Evolutionary conservation across 2,888 invertebrate genomes (phyloP).

Genomic region (Zaprionus bogoriensis): DNA sequence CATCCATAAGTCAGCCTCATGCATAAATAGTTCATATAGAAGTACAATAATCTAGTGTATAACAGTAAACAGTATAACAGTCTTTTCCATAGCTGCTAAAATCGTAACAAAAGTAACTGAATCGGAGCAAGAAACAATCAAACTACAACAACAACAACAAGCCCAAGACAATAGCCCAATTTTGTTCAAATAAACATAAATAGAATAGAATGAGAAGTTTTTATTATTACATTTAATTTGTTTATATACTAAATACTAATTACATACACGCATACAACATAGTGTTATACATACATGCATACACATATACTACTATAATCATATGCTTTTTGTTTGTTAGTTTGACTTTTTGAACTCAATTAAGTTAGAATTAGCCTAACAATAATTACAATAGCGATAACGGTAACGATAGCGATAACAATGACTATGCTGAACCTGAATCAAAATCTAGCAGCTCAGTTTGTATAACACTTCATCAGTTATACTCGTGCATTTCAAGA

Average conservation of each 20-base stretch:
- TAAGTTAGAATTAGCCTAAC: conserved; percentile 25
- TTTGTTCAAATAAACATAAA: conserved; percentile 52
- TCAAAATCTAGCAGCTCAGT: conserved; percentile 23
- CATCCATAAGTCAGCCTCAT: background rate
- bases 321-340: conserved; percentile 32
- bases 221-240: conserved; percentile 25
- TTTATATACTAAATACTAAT: conserved; percentile 16
- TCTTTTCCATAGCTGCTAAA: conserved; percentile 33
- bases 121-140: conserved; percentile 81
- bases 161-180: conserved; percentile 78
- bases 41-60: conserved; percentile 13
- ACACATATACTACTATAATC: conserved; percentile 39
- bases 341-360: conserved; percentile 30
- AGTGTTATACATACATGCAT: conserved; percentile 34
- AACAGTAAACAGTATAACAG: conserved; percentile 35
- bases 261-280: conserved; percentile 21
- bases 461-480: conserved; percentile 67
- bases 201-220: conserved; percentile 38
- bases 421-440: conserved; percentile 1
- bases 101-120: conserved; percentile 69
- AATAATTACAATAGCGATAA: conserved; percentile 1
- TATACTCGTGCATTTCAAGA: conserved; percentile 43
- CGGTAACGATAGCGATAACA: conserved; percentile 4
- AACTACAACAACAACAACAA: conserved; percentile 47
- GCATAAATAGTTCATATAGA: conserved; percentile 7